Evolutionary conservation across 92 coral and sea anemone species (phyloP), one percentile per base, ranked within the genome.

Genomic region (Porites cylindrica): DNA sequence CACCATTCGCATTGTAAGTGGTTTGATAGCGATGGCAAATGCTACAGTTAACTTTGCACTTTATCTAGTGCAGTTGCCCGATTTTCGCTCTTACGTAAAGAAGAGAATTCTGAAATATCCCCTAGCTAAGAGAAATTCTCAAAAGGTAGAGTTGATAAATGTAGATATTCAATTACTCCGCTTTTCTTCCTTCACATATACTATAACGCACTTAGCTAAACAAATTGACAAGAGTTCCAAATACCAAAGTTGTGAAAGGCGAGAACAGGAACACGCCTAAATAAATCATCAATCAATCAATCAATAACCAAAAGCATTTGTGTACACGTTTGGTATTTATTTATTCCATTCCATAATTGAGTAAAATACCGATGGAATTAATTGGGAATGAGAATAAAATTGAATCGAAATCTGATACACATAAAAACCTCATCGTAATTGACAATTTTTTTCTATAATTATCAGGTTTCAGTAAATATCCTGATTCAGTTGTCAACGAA

Each of bases 51-150:
- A 71, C 74, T 24, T 69, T 21, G n/a, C 17, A 24, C 74, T 69
- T 7, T 69, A 69, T 47, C 8, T 69, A 2, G 74, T 69, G 74
- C 74, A 26, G 43, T 21, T 69, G 74, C 47, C 23, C 11, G 74
- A 69, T 69, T 69, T 69, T 18, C 74, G 74, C 74, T 38, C 74
- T 19, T 69, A 14, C 21, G 7, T 69, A 69, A 69, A 21, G 16
- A 11, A 62, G 66, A 62, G n/a, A 62, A 59, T 59, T 38, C 7
- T 38, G 47, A 38, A 38, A 38, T 38, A 38, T 38, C 47, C 47
- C 47, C 47, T 38, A 38, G 61, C 61, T 14, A 56, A 56, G 61
- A 56, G 16, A 10, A 10, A 10, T 56, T 10, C 11, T 14, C 61
- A 56, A 38, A 38, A 38, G 47, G 12, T 56, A 56, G 61, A 14